phyloP scores from a whole-genome alignment of 2,888 invertebrate species.

The Sarcophaga caerulescens region DNA sequence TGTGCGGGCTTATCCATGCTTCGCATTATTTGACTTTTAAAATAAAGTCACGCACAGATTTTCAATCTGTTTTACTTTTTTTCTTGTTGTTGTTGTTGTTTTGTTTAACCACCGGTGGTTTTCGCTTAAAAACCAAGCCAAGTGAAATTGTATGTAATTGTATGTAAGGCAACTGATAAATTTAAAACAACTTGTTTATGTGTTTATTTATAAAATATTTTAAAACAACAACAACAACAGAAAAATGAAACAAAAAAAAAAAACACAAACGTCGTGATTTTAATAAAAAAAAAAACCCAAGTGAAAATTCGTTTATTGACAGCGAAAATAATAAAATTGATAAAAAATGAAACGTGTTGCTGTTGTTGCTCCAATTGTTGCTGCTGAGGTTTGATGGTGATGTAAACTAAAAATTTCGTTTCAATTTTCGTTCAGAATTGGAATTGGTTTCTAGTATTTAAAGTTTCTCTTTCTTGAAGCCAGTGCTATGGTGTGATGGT shows the following conservation, averaged over 20 bases:
- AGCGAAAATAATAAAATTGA: not conserved
- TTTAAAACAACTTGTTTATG: not conserved
- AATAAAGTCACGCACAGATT: slow-evolving; percentile 44
- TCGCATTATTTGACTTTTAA: slow-evolving; percentile 28
- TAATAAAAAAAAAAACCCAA: not conserved
- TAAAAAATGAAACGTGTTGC: not conserved
- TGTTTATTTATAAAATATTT: not conserved
- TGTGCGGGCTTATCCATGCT: not conserved
- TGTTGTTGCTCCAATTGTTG: too few species aligned
- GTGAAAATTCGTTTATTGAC: slow-evolving; percentile 19
- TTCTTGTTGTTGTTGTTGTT: not conserved
- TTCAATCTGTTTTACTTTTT: not conserved
- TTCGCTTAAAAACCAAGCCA: not conserved
- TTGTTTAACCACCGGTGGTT: not conserved
- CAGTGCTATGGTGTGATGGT: too few species aligned
- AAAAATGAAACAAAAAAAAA: not conserved
- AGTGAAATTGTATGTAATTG: too few species aligned
- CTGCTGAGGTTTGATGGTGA: too few species aligned
- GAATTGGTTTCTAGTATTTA: too few species aligned
- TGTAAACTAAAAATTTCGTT: too few species aligned
- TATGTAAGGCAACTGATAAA: not conserved
- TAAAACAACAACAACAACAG: not conserved
- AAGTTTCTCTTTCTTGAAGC: too few species aligned
- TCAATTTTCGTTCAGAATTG: too few species aligned
- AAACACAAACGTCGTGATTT: not conserved